Conservation (phyloP, 2,797 vertebrate genomes). For the Mormyrus hasselquistii region DNA sequence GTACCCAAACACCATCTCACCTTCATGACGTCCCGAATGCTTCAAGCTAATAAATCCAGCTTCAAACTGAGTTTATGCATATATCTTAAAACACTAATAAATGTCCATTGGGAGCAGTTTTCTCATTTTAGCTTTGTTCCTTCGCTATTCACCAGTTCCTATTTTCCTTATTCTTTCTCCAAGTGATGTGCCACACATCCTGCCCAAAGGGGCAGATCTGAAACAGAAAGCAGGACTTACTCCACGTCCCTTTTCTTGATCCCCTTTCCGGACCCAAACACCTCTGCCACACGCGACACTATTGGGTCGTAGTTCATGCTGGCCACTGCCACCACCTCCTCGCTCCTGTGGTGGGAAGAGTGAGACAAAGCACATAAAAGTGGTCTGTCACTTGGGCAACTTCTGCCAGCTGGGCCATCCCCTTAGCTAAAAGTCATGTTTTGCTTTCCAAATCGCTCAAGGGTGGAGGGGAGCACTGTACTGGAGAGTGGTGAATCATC, state of each 20-base stretch:
- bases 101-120: not conserved
- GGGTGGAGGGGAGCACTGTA: not conserved
- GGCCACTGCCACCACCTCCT: slow-evolving; percentile 92
- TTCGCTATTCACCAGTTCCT: not conserved
- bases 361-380: slow-evolving; percentile 13
- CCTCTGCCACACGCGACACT: slow-evolving; percentile 92
- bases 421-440: not conserved
- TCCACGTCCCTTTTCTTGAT: slow-evolving; percentile 96
- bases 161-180: not conserved
- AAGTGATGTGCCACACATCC: not conserved
- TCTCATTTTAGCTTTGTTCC: not conserved
- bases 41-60: not conserved
- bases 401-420: not conserved
- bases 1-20: not conserved
- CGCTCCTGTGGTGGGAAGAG: slow-evolving; percentile 65
- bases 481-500: slow-evolving; percentile 12
- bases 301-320: slow-evolving; percentile 99
- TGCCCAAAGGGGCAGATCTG: not conserved
- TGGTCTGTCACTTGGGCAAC: not conserved
- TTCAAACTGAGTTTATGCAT: not conserved
- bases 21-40: not conserved
- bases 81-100: not conserved
- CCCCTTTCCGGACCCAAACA: slow-evolving; percentile 82
- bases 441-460: not conserved
- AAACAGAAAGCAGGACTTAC: slow-evolving; percentile 68